These are phyloP conservation scores for Parauchenoglanis punctatus DNA, from an alignment of 2,797 vertebrate species.

Conservation along the genomic window DNA sequence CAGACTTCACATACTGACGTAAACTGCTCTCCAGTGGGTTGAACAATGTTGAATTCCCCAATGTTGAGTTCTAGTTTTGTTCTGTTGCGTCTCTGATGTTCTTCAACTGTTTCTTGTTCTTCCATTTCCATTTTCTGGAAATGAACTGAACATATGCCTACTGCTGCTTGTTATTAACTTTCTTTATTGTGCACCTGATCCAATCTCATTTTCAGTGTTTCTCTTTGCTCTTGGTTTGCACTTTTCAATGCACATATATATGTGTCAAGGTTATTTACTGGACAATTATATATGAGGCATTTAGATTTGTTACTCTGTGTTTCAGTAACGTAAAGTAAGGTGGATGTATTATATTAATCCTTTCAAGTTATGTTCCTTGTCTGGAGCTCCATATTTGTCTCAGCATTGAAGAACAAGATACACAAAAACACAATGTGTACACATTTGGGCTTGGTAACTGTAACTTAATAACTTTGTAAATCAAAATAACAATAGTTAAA, in stretches of 20 bases:
- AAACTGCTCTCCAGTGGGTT: slow-evolving; percentile 22
- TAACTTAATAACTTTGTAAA: not conserved
- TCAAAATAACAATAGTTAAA: not conserved
- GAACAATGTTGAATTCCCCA: not conserved
- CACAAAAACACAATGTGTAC: not conserved
- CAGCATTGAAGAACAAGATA: not conserved
- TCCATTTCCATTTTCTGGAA: not conserved
- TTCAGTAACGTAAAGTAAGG: not conserved
- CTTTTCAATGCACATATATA: not conserved
- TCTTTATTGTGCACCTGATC: slow-evolving; percentile 16
- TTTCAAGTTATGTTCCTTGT: not conserved
- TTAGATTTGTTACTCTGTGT: slow-evolving; percentile 11
- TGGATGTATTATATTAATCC: not conserved
- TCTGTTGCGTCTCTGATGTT: slow-evolving; percentile 20
- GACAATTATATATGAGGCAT: not conserved
- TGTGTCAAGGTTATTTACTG: not conserved
- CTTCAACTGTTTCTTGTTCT: slow-evolving; percentile 15
- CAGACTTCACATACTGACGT: not conserved
- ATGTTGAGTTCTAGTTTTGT: slow-evolving; percentile 22
- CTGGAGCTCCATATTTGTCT: not conserved
- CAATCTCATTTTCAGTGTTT: slow-evolving; percentile 2
- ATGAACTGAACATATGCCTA: not conserved
- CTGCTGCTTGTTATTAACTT: slow-evolving; percentile 23
- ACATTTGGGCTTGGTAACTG: not conserved
- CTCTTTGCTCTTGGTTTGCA: slow-evolving; percentile 4